These are phyloP conservation scores for Drosophila nasuta DNA, from an alignment of 1,140 invertebrate genomes.

Conservation along the genomic window DNA sequence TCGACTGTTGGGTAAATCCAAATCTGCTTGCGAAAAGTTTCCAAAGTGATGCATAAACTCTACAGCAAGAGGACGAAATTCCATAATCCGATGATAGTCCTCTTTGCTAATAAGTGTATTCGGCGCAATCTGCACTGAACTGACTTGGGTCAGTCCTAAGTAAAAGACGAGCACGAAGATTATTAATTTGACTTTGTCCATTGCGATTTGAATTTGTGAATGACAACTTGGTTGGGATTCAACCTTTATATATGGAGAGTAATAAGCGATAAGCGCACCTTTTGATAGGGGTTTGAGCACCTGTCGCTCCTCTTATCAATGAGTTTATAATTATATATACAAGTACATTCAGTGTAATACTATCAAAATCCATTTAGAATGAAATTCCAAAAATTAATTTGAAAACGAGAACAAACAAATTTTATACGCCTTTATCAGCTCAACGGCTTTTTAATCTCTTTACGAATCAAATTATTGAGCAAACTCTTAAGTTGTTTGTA, in stretches of 20 bases:
- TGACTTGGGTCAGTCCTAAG: constrained; percentile 4
- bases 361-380: constrained; percentile 4
- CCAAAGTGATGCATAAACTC: constrained; percentile 7
- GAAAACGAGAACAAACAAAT: constrained; percentile 2
- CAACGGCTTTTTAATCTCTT: neutral
- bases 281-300: neutral
- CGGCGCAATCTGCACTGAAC: neutral
- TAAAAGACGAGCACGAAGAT: constrained; percentile 7
- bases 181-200: constrained; percentile 27
- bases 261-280: neutral
- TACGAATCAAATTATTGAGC: too few relatives aligned
- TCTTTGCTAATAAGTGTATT: neutral
- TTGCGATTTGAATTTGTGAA: neutral
- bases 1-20: neutral
- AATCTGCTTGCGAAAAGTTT: constrained; percentile 1
- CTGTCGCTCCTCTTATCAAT: neutral
- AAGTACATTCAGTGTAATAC: neutral
- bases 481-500: too few relatives aligned
- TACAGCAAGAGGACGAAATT: constrained; percentile 16
- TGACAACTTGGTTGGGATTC: neutral
- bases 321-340: neutral
- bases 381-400: constrained; percentile 2
- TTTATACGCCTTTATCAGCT: neutral
- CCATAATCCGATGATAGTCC: neutral
- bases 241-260: neutral